Evolutionary conservation across 2,888 invertebrate species (phyloP), one percentile per base, ranked within the genome.

Genomic region (Muschampia plurimacula): DNA sequence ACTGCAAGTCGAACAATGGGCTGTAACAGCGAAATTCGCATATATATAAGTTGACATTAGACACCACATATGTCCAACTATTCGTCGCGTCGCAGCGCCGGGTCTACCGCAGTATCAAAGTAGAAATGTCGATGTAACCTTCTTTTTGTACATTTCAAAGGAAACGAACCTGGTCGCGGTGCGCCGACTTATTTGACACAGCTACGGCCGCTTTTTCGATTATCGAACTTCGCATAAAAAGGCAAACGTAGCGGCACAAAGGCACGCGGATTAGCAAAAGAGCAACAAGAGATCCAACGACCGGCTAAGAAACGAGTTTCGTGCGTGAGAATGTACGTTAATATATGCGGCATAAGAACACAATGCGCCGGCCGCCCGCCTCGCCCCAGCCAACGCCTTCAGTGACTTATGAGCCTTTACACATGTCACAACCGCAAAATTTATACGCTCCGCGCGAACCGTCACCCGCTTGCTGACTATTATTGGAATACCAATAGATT

Each of bases 221-320:
- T 84, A 86, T 83, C 83, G 81, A 85, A 84, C 82, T 84, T 81
- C 70, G 78, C 78, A 83, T 84, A 88, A 91, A 89, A 91, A 90
- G 55, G 55, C 55, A 55, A 22, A 22, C 22, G 55, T 55, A 55
- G 55, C 55, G 22, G 55, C 55, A 84, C 84, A 82, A 86, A 84
- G 86, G 86, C 86, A 87, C 84, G 88, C 86, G 87, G 87, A 88
- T 89, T 91, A 86, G 84, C 86, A 89, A 88, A 89, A 86, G 82
- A 89, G 84, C 86, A 89, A 90, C 82, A 89, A 85, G 84, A 87
- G 82, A 81, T 80, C 82, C 75, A 80, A 78, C 82, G 82, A 81
- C 75, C 77, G 82, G 83, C 55, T 22, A 22, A 72, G 79, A 81
- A 89, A 91, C 91, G 84, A 86, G 91, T 91, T 91, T 55, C 79